A percentile compares a stretch with the other conserved stretches of the same genome.
Evolutionary conservation across 1,140 invertebrate genomes (phyloP).

Genomic region (Conus betulinus): DNA sequence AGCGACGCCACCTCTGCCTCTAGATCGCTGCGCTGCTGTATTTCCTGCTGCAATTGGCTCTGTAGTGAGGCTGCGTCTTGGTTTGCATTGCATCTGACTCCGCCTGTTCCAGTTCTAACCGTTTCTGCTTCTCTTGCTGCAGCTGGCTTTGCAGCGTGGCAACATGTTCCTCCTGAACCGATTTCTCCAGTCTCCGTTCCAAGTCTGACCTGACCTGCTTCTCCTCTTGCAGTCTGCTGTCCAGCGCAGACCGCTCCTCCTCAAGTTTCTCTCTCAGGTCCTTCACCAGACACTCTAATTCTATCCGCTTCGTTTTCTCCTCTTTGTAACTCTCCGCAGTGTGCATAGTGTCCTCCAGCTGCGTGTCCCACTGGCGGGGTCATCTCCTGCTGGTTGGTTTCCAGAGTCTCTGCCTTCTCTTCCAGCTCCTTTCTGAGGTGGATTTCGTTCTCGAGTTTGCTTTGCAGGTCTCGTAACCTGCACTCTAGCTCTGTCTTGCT

Average conservation of each 20-base stretch:
- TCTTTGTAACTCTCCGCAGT: constrained; percentile 59
- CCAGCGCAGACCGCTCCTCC: constrained; percentile 24
- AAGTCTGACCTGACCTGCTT: too few relatives aligned
- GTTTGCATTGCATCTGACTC: constrained; percentile 42
- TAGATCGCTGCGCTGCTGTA: constrained; percentile 11
- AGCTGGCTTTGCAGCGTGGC: neutral
- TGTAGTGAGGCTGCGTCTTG: constrained; percentile 29
- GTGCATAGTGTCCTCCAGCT: constrained; percentile 53
- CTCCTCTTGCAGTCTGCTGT: too few relatives aligned
- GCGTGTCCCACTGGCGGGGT: constrained; percentile 40
- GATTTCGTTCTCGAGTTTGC: constrained; percentile 45
- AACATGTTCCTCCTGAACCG: too few relatives aligned
- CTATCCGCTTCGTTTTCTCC: constrained; percentile 47
- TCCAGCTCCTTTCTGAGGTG: constrained; percentile 48
- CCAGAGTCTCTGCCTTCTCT: constrained; percentile 52
- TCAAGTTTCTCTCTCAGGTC: constrained; percentile 30
- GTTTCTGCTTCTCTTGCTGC: constrained; percentile 10
- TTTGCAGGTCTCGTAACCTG: constrained; percentile 44
- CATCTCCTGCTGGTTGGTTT: constrained; percentile 49
- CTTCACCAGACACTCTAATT: constrained; percentile 36
- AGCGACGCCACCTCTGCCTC: constrained; percentile 26
- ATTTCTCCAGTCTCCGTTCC: too few relatives aligned
- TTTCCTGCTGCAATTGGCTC: constrained; percentile 22
- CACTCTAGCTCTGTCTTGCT: constrained; percentile 50
- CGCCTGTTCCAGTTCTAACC: too few relatives aligned